Evolutionary conservation across 1,140 invertebrate species (phyloP).

Genomic region (Bradysia coprophila): DNA sequence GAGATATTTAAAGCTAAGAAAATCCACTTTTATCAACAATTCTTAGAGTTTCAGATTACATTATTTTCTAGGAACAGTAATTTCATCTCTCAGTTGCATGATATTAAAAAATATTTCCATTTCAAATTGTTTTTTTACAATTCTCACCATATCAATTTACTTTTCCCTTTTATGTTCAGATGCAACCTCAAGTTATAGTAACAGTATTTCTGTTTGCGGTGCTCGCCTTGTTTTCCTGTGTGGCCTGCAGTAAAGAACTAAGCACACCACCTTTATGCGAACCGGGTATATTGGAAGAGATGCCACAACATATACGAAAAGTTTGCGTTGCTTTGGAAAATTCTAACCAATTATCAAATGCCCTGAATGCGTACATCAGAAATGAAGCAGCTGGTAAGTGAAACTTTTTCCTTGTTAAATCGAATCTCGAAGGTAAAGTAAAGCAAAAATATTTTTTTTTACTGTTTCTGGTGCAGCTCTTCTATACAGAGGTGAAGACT

Average conservation of each 20-base stretch:
- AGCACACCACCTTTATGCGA: constrained; percentile 12
- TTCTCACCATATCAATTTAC: no score
- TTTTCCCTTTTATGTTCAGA: no score
- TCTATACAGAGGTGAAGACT: constrained; percentile 16
- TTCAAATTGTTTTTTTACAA: no score
- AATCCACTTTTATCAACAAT: no score
- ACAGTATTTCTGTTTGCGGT: not conserved
- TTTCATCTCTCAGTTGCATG: no score
- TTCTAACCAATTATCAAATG: constrained; percentile 18
- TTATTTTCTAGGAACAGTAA: no score
- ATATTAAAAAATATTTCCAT: no score
- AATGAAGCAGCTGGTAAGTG: constrained; percentile 21
- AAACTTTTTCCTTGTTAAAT: not conserved
- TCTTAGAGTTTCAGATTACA: no score
- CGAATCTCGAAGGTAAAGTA: not conserved
- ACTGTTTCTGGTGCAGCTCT: constrained; percentile 10
- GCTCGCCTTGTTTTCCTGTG: not conserved
- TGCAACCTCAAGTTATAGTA: not conserved
- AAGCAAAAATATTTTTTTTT: not conserved
- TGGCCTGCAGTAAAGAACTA: not conserved
- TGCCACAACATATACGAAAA: constrained; percentile 20
- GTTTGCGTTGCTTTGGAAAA: constrained; percentile 21
- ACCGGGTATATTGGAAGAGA: constrained; percentile 18
- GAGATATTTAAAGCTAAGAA: no score
- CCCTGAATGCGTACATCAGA: constrained; percentile 18